Evolutionary conservation across 2,797 vertebrate species (phyloP).

Genomic region (Acrossocheilus fasciatus): DNA sequence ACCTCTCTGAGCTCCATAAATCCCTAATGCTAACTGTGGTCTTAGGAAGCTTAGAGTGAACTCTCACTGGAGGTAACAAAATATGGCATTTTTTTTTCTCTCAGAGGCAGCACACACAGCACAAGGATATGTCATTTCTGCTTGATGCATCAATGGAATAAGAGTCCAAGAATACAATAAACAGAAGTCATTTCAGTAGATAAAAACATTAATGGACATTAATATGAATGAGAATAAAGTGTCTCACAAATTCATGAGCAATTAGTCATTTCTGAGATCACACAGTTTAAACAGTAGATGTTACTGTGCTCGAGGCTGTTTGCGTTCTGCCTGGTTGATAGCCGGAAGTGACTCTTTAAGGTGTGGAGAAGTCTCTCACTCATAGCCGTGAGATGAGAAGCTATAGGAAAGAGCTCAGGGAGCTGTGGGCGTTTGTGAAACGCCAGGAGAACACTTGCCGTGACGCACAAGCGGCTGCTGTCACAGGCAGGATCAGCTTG

Average conservation of each 20-base stretch:
- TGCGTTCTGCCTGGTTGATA: not conserved
- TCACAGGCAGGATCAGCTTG: not conserved
- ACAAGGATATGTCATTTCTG: not conserved
- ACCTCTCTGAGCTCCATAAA: constrained; percentile 7
- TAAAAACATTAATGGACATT: not conserved
- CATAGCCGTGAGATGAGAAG: not conserved
- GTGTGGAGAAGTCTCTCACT: constrained; percentile 19
- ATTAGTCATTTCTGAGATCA: not conserved
- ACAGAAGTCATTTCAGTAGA: not conserved
- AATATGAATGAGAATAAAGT: not conserved
- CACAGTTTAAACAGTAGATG: not conserved
- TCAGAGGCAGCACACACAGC: not conserved
- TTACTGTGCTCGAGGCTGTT: not conserved
- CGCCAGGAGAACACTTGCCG: constrained; percentile 44
- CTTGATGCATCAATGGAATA: not conserved
- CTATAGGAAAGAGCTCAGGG: not conserved
- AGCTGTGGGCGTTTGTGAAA: constrained; percentile 55
- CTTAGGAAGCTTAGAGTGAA: not conserved
- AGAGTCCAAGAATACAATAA: not conserved
- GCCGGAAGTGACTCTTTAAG: constrained; percentile 48
- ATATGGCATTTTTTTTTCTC: not conserved
- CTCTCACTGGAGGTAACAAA: not conserved
- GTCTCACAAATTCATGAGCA: not conserved
- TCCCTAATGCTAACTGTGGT: not conserved
- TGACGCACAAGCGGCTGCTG: constrained; percentile 39